Percentiles rank a stretch among this genome's conserved stretches.
These are phyloP conservation scores for Rhaphigaster nebulosa DNA, from an alignment of 2,888 invertebrate genomes.

Conservation along the genomic window DNA sequence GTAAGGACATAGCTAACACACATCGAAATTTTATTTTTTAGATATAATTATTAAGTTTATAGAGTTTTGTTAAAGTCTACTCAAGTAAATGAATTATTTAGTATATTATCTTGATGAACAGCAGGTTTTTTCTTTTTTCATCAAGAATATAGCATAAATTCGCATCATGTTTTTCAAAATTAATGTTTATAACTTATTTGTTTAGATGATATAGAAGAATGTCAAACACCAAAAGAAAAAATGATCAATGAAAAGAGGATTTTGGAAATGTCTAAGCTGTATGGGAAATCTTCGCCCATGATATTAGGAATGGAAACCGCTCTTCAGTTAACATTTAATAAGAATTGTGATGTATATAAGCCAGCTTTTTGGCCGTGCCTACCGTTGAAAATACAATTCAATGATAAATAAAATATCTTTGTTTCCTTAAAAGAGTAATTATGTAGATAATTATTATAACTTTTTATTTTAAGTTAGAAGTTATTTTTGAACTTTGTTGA, in stretches of 20 bases:
- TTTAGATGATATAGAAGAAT: constrained; percentile 61
- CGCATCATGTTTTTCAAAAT: too few species aligned
- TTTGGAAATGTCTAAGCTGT: constrained; percentile 62
- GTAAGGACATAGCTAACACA: too few species aligned
- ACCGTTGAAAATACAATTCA: constrained; percentile 62
- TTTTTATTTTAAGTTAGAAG: not conserved
- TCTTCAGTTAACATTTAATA: constrained; percentile 62
- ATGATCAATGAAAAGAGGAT: constrained; percentile 57
- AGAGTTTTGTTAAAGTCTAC: not conserved
- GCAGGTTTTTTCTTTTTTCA: not conserved
- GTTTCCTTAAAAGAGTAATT: not conserved
- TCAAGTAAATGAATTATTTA: not conserved
- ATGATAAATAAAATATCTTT: constrained; percentile 22
- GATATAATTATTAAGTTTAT: not conserved
- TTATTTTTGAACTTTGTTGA: not conserved
- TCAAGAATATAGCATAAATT: not conserved
- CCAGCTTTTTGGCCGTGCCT: constrained; percentile 62
- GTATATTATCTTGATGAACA: not conserved
- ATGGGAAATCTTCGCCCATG: constrained; percentile 61
- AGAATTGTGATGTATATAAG: constrained; percentile 61
- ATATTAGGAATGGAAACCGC: constrained; percentile 65
- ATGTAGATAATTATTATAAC: not conserved
- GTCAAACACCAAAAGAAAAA: constrained; percentile 56
- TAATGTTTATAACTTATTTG: not conserved
- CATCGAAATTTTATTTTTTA: too few species aligned